phyloP scores from a whole-genome alignment of 1,140 invertebrate genomes.

The Frieseomelitta varia region DNA sequence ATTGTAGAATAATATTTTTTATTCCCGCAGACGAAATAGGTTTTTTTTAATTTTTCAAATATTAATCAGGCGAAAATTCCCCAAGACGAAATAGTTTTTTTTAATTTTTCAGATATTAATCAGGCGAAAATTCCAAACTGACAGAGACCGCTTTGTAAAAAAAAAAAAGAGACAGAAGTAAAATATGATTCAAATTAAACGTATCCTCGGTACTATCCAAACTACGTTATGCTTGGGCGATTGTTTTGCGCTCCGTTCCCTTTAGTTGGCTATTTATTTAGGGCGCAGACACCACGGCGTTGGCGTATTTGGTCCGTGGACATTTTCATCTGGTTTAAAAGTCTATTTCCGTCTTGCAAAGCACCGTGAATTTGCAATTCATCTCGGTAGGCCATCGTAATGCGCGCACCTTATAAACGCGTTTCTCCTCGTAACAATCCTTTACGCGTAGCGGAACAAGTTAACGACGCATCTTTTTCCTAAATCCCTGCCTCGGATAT shows the following conservation, averaged over 20 bases:
- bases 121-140: too few species aligned
- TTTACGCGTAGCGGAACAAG: conserved; percentile 3
- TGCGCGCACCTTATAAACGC: conserved; percentile 17
- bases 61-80: too few species aligned
- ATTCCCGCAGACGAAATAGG: too few species aligned
- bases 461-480: background rate
- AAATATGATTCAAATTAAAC: background rate
- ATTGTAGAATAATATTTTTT: too few species aligned
- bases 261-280: conserved; percentile 19
- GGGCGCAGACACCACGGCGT: background rate
- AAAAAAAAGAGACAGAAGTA: too few species aligned
- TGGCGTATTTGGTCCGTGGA: conserved; percentile 22
- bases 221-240: background rate
- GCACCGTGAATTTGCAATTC: conserved; percentile 30
- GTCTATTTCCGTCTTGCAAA: conserved; percentile 30
- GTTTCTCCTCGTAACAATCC: conserved; percentile 40
- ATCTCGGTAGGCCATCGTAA: conserved; percentile 39
- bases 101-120: too few species aligned
- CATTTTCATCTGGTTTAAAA: conserved; percentile 31
- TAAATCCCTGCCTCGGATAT: background rate
- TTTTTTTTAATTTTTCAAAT: too few species aligned
- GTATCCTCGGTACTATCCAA: background rate
- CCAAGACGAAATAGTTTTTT: too few species aligned
- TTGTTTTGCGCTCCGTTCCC: background rate
- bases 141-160: too few species aligned